These are phyloP conservation scores for Sinopyrophorus schimmeli DNA, from an alignment of 2,888 invertebrate genomes.

Conservation along the genomic window DNA sequence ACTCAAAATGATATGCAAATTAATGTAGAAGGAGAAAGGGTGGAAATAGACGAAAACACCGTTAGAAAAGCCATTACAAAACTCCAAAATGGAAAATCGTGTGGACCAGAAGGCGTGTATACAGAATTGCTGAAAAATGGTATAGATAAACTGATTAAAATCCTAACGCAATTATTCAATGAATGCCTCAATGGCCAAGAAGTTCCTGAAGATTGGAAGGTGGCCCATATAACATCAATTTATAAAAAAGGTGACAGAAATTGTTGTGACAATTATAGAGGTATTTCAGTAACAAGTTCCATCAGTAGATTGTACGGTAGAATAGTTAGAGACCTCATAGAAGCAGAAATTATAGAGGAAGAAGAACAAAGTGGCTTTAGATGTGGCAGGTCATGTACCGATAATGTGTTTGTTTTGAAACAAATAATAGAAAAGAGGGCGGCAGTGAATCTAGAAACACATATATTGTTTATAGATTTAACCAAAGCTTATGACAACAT, in stretches of 20 bases:
- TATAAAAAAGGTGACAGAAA: conserved; percentile 11
- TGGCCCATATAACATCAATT: conserved; percentile 8
- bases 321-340: conserved; percentile 7
- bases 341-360: conserved; percentile 5
- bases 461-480: too few relatives aligned
- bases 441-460: too few relatives aligned
- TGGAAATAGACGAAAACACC: too few relatives aligned
- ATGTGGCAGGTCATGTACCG: conserved; percentile 5
- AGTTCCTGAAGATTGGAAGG: conserved; percentile 2
- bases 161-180: conserved; percentile 2
- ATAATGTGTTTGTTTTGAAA: conserved; percentile 2
- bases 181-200: conserved; percentile 3
- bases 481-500: conserved; percentile 2
- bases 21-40: background rate
- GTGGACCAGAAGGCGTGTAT: background rate
- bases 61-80: background rate
- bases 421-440: too few relatives aligned
- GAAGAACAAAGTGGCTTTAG: conserved; percentile 9
- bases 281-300: conserved; percentile 7
- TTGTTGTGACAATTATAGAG: conserved; percentile 9
- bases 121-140: background rate
- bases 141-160: background rate
- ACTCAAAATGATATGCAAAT: conserved; percentile 1
- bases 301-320: conserved; percentile 7
- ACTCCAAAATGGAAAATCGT: background rate